These are phyloP conservation scores for Helicolenus hilgendorfi DNA, from an alignment of 2,797 vertebrate genomes.

Conservation along the genomic window DNA sequence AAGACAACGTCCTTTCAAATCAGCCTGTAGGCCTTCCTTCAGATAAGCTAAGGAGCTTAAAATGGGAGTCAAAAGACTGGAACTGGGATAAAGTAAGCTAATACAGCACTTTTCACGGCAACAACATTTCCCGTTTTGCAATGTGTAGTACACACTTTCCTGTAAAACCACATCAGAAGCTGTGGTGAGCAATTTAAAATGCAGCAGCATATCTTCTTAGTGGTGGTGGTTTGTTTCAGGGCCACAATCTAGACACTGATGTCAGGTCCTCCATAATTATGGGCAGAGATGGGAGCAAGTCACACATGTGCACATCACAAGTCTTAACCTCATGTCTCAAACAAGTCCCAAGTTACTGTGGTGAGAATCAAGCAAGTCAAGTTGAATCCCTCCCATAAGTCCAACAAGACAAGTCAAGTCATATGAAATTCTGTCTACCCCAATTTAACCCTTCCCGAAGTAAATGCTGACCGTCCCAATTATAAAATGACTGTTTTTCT, in stretches of 20 bases:
- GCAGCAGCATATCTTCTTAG: neutral
- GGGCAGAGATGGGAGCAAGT: no score
- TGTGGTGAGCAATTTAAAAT: neutral
- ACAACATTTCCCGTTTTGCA: neutral
- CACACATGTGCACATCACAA: no score
- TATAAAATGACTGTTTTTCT: no score
- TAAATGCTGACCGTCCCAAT: no score
- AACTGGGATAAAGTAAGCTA: neutral
- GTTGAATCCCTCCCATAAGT: no score
- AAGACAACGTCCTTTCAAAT: conserved; percentile 2
- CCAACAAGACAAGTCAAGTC: no score
- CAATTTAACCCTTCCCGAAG: no score
- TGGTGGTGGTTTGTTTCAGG: neutral
- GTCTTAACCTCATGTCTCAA: no score
- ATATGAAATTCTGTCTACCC: no score
- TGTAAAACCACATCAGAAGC: neutral
- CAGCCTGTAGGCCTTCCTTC: neutral
- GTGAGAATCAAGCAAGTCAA: no score
- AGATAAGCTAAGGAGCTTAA: conserved; percentile 28
- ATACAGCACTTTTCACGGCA: neutral
- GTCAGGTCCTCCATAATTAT: neutral
- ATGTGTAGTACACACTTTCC: neutral
- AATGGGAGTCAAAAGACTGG: conserved; percentile 13
- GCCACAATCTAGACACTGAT: neutral
- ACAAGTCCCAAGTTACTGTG: no score